These are phyloP conservation scores for Seira ritae DNA, from an alignment of 2,888 invertebrate species.

Conservation along the genomic window DNA sequence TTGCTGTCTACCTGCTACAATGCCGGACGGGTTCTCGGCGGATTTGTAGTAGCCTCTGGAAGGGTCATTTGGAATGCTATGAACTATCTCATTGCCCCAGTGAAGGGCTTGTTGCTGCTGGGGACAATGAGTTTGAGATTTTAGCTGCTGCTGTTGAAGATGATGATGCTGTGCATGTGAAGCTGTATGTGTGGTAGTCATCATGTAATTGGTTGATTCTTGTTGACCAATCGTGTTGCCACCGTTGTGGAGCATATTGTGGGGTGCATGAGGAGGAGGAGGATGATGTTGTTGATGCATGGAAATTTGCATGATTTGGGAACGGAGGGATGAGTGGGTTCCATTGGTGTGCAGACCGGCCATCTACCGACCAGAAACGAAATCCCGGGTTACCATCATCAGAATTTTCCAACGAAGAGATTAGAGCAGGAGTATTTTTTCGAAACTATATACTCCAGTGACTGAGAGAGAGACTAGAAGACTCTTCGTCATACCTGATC, in stretches of 20 bases:
- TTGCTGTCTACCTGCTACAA: neutral
- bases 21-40: constrained; percentile 41
- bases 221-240: constrained; percentile 48
- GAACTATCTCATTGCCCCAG: constrained; percentile 56
- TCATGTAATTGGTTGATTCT: constrained; percentile 61
- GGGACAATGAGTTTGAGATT: constrained; percentile 68
- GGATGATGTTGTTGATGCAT: constrained; percentile 46
- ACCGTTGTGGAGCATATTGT: constrained; percentile 9
- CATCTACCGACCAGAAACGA: constrained; percentile 51
- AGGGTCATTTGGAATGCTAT: constrained; percentile 53
- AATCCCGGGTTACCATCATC: constrained; percentile 63
- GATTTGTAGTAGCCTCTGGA: constrained; percentile 59
- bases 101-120: constrained; percentile 61
- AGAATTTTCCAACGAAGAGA: constrained; percentile 58
- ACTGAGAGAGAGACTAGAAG: constrained; percentile 58
- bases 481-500: constrained; percentile 70
- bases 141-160: constrained; percentile 64
- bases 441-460: constrained; percentile 57
- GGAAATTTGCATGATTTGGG: constrained; percentile 55
- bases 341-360: constrained; percentile 58
- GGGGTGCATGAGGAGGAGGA: neutral
- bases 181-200: constrained; percentile 59
- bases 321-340: constrained; percentile 51
- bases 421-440: constrained; percentile 47
- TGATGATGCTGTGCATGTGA: constrained; percentile 56